These are phyloP conservation scores for Drosophila mercatorum DNA, from an alignment of 2,888 invertebrate species.

Conservation along the genomic window DNA sequence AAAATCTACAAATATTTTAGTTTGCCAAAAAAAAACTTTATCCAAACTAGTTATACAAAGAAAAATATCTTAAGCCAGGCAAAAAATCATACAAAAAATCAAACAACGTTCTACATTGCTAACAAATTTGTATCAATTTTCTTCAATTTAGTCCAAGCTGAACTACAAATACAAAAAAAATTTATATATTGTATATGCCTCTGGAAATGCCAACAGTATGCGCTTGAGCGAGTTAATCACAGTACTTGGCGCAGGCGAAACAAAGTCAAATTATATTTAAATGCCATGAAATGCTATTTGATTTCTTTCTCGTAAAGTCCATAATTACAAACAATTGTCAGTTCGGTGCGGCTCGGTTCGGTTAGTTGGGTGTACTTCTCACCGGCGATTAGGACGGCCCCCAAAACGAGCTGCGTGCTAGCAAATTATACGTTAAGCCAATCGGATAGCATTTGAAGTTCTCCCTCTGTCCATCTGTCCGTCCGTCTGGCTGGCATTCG, in stretches of 20 bases:
- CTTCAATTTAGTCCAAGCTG: constrained; percentile 10
- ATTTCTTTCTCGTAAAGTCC: constrained; percentile 50
- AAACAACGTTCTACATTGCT: not conserved
- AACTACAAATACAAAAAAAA: not conserved
- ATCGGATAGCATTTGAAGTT: constrained; percentile 24
- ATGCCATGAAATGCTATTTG: constrained; percentile 77
- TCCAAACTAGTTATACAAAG: too few species aligned
- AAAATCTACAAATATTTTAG: too few species aligned
- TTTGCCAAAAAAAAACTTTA: too few species aligned
- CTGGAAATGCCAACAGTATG: constrained; percentile 6
- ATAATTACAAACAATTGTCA: constrained; percentile 67
- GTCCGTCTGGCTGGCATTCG: constrained; percentile 37
- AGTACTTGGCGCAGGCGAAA: constrained; percentile 46
- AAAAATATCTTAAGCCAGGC: not conserved
- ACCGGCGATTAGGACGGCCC: constrained; percentile 53
- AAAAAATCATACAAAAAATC: not conserved
- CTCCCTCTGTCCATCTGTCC: not conserved
- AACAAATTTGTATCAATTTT: constrained; percentile 38
- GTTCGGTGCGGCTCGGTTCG: constrained; percentile 14
- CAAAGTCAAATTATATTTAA: constrained; percentile 69
- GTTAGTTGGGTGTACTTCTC: constrained; percentile 42
- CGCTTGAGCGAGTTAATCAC: constrained; percentile 45
- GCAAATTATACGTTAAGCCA: constrained; percentile 52
- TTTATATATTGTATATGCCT: too few species aligned
- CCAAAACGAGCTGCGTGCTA: constrained; percentile 47